phyloP scores from a whole-genome alignment of 2,888 invertebrate genomes.

The Parnassius mnemosyne region DNA sequence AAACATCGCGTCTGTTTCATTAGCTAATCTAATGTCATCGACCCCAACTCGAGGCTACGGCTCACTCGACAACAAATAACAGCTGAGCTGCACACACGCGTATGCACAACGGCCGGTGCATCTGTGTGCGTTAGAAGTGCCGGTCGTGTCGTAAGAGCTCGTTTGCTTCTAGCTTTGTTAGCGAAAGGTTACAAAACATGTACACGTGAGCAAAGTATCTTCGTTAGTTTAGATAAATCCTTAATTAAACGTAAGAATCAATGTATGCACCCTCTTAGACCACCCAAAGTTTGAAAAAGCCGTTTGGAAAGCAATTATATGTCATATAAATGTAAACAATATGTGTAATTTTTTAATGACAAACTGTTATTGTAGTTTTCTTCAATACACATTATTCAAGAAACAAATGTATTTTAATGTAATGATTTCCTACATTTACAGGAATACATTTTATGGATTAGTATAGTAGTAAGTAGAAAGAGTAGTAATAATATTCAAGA shows the following conservation, averaged over 20 bases:
- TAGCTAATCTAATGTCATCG: slow-evolving; percentile 59
- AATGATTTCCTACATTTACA: too few relatives aligned
- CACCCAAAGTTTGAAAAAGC: too few relatives aligned
- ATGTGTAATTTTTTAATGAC: too few relatives aligned
- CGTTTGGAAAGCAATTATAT: too few relatives aligned
- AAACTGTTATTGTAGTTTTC: too few relatives aligned
- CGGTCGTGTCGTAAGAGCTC: background rate
- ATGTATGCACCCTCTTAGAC: too few relatives aligned
- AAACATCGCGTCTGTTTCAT: slow-evolving; percentile 8
- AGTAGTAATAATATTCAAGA: too few relatives aligned
- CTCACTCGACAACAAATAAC: slow-evolving; percentile 60
- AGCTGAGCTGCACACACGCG: slow-evolving; percentile 60
- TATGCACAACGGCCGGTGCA: slow-evolving; percentile 26
- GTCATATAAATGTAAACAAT: too few relatives aligned
- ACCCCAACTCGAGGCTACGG: slow-evolving; percentile 61
- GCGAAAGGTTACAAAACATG: slow-evolving; percentile 15
- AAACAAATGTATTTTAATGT: too few relatives aligned
- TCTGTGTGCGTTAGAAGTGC: slow-evolving; percentile 13
- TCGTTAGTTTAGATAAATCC: slow-evolving; percentile 6
- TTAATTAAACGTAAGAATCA: background rate
- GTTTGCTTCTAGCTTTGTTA: background rate
- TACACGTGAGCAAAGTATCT: background rate
- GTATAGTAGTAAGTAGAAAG: too few relatives aligned
- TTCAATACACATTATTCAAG: too few relatives aligned
- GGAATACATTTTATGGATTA: too few relatives aligned